phyloP scores from a whole-genome alignment of 2,888 invertebrate genomes.

The Mesochorus sp. region DNA sequence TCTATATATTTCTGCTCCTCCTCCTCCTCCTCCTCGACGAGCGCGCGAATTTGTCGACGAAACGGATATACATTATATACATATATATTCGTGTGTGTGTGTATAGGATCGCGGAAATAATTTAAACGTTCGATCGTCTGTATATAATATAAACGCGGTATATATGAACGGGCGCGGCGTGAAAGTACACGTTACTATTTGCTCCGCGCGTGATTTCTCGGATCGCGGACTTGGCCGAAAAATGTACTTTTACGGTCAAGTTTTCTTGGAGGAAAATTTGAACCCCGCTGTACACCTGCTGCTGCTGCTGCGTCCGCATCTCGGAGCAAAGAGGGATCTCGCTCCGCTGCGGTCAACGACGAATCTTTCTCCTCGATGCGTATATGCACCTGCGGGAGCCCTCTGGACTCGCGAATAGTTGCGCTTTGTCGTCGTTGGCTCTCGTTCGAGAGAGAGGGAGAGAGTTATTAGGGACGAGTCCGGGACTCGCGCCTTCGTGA shows the following conservation, averaged over 20 bases:
- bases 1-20: conserved; percentile 57
- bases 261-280: conserved; percentile 51
- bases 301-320: too few relatives aligned
- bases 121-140: conserved; percentile 12
- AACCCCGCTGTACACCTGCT: conserved; percentile 44
- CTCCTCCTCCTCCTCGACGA: background rate
- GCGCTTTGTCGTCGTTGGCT: conserved; percentile 54
- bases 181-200: conserved; percentile 52
- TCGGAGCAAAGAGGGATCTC: conserved; percentile 37
- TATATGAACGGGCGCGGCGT: too few relatives aligned
- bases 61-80: too few relatives aligned
- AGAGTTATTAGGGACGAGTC: conserved; percentile 39
- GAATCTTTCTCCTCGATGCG: conserved; percentile 31
- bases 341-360: conserved; percentile 49
- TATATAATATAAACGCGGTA: background rate
- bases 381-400: conserved; percentile 61
- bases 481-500: conserved; percentile 59
- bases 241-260: too few relatives aligned
- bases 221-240: too few relatives aligned
- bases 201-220: too few relatives aligned
- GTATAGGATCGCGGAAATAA: conserved; percentile 31
- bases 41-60: background rate
- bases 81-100: too few relatives aligned
- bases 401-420: conserved; percentile 67
- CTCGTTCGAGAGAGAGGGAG: conserved; percentile 43